Conservation (phyloP, 2,888 invertebrate genomes). For the Orthonychiurus folsomi region DNA sequence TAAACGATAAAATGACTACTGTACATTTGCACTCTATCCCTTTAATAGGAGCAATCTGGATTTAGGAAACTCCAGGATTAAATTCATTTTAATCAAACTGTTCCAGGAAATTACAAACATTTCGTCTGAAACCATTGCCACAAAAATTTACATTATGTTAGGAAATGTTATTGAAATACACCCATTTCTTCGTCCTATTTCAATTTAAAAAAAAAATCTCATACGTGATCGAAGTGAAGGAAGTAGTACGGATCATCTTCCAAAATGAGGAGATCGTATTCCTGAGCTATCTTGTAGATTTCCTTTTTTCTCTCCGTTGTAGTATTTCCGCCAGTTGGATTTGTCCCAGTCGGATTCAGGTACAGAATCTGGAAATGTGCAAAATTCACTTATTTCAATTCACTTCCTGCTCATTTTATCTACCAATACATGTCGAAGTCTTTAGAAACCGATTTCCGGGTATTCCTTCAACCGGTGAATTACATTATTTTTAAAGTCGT, state of each 20-base stretch:
- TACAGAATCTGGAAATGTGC: constrained; percentile 49
- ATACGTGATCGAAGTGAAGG: constrained; percentile 59
- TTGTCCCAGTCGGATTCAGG: constrained; percentile 65
- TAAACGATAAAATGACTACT: too few relatives aligned
- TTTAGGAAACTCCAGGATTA: too few relatives aligned
- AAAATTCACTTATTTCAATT: not conserved
- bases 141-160: too few relatives aligned
- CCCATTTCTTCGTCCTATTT: too few relatives aligned
- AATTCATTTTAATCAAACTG: too few relatives aligned
- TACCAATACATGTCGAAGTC: not conserved
- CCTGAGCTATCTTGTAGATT: constrained; percentile 65
- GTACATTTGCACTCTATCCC: not conserved
- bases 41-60: too few relatives aligned
- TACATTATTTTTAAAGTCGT: too few relatives aligned
- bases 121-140: too few relatives aligned
- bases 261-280: constrained; percentile 65
- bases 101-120: too few relatives aligned
- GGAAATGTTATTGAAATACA: too few relatives aligned
- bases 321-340: constrained; percentile 64
- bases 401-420: not conserved
- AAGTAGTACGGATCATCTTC: constrained; percentile 79
- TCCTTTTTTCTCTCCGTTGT: constrained; percentile 56
- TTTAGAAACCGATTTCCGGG: too few relatives aligned
- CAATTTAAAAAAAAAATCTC: constrained; percentile 36
- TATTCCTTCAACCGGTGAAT: too few relatives aligned